Conservation (phyloP, 2,888 invertebrate species). For the Lepetodrilus schrolli region DNA sequence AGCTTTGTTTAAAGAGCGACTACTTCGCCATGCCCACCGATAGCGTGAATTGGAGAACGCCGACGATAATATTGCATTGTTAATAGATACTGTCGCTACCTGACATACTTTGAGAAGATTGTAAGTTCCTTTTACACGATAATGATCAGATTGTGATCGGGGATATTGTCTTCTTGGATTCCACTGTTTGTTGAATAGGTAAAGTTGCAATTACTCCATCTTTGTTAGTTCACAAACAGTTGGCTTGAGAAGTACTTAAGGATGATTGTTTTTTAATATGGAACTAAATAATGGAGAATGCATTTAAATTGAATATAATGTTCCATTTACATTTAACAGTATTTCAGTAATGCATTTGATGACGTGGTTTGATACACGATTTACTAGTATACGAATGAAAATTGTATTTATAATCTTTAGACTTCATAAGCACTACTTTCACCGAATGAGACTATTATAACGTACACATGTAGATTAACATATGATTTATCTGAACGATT, state of each 20-base stretch:
- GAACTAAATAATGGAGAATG: too few species aligned
- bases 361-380: too few species aligned
- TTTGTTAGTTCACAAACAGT: neutral
- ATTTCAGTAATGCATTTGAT: too few species aligned
- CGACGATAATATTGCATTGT: neutral
- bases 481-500: too few species aligned
- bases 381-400: too few species aligned
- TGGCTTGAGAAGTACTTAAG: neutral
- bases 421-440: too few species aligned
- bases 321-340: too few species aligned
- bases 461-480: too few species aligned
- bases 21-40: neutral
- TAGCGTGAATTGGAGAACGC: neutral
- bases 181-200: neutral
- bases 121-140: slow-evolving; percentile 14
- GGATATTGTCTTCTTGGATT: neutral
- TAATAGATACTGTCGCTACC: slow-evolving; percentile 17
- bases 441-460: too few species aligned
- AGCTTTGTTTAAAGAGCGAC: slow-evolving; percentile 1
- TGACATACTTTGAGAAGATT: slow-evolving; percentile 6
- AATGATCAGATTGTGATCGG: neutral
- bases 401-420: too few species aligned
- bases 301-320: too few species aligned
- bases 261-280: too few species aligned
- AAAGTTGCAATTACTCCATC: neutral